phyloP scores from a whole-genome alignment of 2,113 vertebrate species.

The Castor canadensis region DNA sequence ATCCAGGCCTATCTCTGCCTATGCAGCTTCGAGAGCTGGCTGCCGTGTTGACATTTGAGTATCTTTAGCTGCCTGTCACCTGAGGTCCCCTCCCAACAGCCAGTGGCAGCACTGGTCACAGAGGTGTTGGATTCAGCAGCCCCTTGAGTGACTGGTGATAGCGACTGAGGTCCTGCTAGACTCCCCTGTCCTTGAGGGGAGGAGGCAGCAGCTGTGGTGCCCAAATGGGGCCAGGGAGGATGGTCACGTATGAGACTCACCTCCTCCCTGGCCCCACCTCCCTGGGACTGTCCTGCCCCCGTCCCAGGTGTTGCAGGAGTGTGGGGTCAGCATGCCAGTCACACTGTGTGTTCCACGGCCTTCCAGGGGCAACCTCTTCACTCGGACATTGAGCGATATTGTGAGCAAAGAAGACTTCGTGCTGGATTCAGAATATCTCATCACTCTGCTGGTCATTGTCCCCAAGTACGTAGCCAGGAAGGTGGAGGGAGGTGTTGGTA shows the following conservation, averaged over 20 bases:
- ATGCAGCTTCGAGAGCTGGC: not conserved
- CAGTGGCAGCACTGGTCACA: rapidly evolving
- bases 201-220: not conserved
- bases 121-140: constrained; percentile 22
- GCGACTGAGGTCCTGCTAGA: not conserved
- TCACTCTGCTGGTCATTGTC: constrained; percentile 94
- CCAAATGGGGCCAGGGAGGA: rapidly evolving
- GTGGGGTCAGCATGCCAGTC: not conserved
- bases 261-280: rapidly evolving
- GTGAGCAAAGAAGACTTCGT: constrained; percentile 95
- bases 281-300: not conserved
- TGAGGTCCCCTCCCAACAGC: not conserved
- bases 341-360: not conserved
- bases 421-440: constrained; percentile 94
- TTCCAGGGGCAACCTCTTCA: constrained; percentile 90
- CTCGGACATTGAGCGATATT: constrained; percentile 88
- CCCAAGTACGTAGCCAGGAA: constrained; percentile 91
- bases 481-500: constrained; percentile 28
- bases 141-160: not conserved
- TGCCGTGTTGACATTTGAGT: not conserved
- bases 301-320: not conserved
- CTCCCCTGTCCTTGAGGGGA: not conserved
- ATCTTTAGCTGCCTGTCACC: not conserved
- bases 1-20: not conserved
- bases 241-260: not conserved